A percentile compares a stretch with the other conserved stretches of the same genome.
Evolutionary conservation across 2,888 invertebrate genomes (phyloP).

Genomic region (Linnaemya tessellans): DNA sequence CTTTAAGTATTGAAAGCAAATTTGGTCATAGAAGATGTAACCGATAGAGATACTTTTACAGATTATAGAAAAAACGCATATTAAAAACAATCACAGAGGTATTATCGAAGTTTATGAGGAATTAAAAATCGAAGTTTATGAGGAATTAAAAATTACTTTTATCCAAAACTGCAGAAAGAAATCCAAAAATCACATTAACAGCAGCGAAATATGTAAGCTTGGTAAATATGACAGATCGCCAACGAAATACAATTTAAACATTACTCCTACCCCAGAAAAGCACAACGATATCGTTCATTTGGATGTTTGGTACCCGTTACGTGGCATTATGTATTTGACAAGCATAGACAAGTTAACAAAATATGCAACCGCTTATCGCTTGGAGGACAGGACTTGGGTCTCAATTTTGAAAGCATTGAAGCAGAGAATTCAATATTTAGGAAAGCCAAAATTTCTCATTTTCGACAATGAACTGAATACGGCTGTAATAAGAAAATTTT

Average conservation of each 20-base stretch:
- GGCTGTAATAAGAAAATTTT: conserved; percentile 12
- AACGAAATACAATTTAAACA: conserved; percentile 5
- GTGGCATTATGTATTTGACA: neutral
- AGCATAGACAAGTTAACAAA: conserved; percentile 12
- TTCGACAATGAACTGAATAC: conserved; percentile 6
- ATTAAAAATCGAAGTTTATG: no score
- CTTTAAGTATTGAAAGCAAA: no score
- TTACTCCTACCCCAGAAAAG: conserved; percentile 16
- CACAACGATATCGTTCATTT: conserved; percentile 20
- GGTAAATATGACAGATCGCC: conserved; percentile 28
- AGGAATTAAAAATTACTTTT: no score
- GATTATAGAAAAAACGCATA: no score
- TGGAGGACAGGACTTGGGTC: conserved; percentile 20
- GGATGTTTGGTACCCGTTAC: conserved; percentile 10
- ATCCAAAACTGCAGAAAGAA: no score
- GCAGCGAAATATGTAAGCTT: conserved; percentile 11
- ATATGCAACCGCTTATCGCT: neutral
- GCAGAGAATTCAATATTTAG: conserved; percentile 21
- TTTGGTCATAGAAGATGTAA: no score
- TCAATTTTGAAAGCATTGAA: conserved; percentile 25
- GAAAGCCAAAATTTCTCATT: neutral
- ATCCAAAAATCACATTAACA: neutral
- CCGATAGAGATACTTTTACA: no score
- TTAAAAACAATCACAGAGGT: no score
- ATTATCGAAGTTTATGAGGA: no score